Evolutionary conservation across 2,113 vertebrate genomes (phyloP).

Genomic region (Lepisosteus osseus): DNA sequence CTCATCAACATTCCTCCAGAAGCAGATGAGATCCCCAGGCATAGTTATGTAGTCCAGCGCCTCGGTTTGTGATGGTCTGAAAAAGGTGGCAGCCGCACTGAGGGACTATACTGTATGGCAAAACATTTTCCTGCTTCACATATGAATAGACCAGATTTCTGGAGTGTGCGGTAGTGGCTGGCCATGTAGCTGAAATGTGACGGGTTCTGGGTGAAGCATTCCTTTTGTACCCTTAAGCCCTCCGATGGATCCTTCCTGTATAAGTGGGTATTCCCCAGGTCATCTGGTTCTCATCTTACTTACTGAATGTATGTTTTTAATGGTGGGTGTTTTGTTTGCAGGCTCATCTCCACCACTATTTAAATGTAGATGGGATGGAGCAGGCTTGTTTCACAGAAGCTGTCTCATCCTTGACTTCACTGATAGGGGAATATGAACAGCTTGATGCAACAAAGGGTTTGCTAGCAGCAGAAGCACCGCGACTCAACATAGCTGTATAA

Average conservation of each 20-base stretch:
- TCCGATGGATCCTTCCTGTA: background rate
- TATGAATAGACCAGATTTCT: too few species aligned
- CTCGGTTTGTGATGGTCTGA: too few species aligned
- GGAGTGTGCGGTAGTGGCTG: background rate
- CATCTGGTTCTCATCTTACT: background rate
- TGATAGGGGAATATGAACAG: conserved; percentile 84
- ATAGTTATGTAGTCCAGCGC: too few species aligned
- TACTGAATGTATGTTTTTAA: too few species aligned
- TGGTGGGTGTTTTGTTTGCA: conserved; percentile 37
- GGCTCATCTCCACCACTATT: conserved; percentile 95
- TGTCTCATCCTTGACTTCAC: conserved; percentile 67
- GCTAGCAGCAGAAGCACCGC: conserved; percentile 57
- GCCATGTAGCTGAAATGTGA: background rate
- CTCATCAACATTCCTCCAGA: too few species aligned
- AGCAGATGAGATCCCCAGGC: too few species aligned
- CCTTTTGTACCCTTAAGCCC: background rate
- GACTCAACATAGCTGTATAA: conserved; percentile 76
- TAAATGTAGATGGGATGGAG: conserved; percentile 88
- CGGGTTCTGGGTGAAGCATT: too few species aligned
- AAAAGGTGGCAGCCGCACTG: too few species aligned
- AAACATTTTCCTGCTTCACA: too few species aligned
- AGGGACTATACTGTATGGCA: too few species aligned
- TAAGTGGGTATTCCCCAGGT: background rate
- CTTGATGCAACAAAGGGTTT: conserved; percentile 69
- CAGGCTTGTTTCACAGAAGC: conserved; percentile 82